Evolutionary conservation across 1,140 invertebrate genomes (phyloP), one percentile per base, ranked within the genome.

Genomic region (Zaprionus capensis): DNA sequence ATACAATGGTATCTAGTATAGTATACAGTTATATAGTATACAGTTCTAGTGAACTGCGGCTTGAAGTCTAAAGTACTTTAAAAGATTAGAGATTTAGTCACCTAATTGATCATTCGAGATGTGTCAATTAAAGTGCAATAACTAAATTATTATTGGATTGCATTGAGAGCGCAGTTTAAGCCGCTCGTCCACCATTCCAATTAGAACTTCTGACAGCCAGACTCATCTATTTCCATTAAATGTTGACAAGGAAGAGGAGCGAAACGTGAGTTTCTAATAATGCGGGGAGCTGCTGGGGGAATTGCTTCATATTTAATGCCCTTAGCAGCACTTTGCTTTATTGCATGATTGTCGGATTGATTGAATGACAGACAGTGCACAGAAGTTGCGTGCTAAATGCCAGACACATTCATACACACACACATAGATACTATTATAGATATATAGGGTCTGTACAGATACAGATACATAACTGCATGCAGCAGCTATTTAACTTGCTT

Each of bases 301-400:
- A 55, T 49, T 74, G 67, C 53, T 63, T 63, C 61, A 71, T 58
- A 71, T 72, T 76, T 72, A 70, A 72, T 72, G 62, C 71, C 66
- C 46, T 69, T 56, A 66, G 63, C 34, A 64, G 62, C 66, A 67
- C 55, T 70, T 59, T 46, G 59, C 38, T 34, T 53, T 53, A 82
- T 87, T 80, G 83, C 83, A 87, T 87, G 83, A 87, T 87, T 75
- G 61, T 74, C 70, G 65, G 62, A 80, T 87, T 82, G 83, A 87
- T 82, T 82, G 84, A 86, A 86, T 87, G 83, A 87, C 83, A 87
- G 66, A 7, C 71, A 68, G 51, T 38, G 82, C 38, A 46, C 69
- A 80, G 58, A 66, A 86, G 70, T 87, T 87, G 84, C 84, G 85
- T 87, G 84, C 84, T 78, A 87, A 87, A 71, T 81, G 84, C 73